phyloP scores from a whole-genome alignment of 2,888 invertebrate genomes.

The Apotomis betuletana region DNA sequence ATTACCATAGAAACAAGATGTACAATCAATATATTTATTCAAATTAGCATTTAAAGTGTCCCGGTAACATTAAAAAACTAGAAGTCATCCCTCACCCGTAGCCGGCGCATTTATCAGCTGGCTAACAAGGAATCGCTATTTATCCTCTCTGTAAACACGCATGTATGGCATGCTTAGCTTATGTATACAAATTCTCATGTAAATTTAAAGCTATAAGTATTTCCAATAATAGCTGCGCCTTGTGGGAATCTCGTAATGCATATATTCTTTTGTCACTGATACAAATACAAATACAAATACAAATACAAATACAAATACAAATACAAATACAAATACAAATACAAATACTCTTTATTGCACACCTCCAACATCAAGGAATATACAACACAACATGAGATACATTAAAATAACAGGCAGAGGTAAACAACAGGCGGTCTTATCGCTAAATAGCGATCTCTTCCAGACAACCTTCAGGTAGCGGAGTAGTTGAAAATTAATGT shows the following conservation, averaged over 20 bases:
- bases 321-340: no score
- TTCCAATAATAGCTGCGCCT: neutral
- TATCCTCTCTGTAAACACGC: neutral
- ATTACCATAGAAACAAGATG: neutral
- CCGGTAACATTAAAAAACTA: neutral
- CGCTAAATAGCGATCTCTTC: no score
- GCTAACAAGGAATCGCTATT: neutral
- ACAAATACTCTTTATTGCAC: no score
- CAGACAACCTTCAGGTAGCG: no score
- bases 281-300: no score
- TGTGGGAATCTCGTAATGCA: neutral
- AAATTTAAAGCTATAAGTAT: neutral
- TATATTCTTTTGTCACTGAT: neutral
- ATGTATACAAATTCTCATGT: neutral
- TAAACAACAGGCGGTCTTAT: no score
- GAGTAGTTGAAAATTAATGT: no score
- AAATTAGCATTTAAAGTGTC: slow-evolving; percentile 6
- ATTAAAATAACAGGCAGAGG: no score
- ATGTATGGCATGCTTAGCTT: neutral
- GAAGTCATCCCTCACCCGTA: slow-evolving; percentile 12
- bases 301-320: no score
- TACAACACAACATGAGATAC: no score
- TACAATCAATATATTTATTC: slow-evolving; percentile 1
- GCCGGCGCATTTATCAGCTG: slow-evolving; percentile 8
- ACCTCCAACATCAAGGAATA: no score